phyloP scores from a whole-genome alignment of 2,797 vertebrate genomes.

The Myripristis murdjan region DNA sequence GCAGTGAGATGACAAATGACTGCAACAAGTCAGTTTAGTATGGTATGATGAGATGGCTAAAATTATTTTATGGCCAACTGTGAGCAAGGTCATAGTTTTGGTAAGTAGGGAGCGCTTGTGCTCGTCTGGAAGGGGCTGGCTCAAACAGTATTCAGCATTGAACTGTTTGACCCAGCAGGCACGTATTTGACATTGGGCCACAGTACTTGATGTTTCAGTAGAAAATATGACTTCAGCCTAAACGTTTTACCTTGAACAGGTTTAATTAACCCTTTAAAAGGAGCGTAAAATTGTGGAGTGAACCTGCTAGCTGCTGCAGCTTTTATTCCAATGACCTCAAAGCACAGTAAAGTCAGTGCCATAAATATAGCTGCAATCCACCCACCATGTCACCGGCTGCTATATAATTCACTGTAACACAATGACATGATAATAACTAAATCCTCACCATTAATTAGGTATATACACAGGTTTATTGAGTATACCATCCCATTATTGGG shows the following conservation, averaged over 20 bases:
- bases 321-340: conserved; percentile 20
- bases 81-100: background rate
- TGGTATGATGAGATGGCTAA: background rate
- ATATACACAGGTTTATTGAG: background rate
- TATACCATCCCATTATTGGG: background rate
- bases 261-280: background rate
- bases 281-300: conserved; percentile 12
- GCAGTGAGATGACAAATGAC: background rate
- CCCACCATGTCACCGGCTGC: conserved; percentile 18
- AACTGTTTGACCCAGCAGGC: too few relatives aligned
- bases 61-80: background rate
- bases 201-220: conserved; percentile 10
- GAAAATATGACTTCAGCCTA: conserved; percentile 4
- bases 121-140: background rate
- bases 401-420: conserved; percentile 1
- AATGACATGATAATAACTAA: background rate
- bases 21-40: background rate
- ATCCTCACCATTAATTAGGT: background rate
- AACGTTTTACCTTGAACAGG: conserved; percentile 1
- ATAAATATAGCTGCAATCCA: background rate
- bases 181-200: too few relatives aligned
- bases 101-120: background rate
- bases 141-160: too few relatives aligned
- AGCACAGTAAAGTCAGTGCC: background rate
- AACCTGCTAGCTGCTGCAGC: conserved; percentile 20